Evolutionary conservation across 1,140 invertebrate species (phyloP), one percentile per base, ranked within the genome.

Genomic region (Steinernema feltiae): DNA sequence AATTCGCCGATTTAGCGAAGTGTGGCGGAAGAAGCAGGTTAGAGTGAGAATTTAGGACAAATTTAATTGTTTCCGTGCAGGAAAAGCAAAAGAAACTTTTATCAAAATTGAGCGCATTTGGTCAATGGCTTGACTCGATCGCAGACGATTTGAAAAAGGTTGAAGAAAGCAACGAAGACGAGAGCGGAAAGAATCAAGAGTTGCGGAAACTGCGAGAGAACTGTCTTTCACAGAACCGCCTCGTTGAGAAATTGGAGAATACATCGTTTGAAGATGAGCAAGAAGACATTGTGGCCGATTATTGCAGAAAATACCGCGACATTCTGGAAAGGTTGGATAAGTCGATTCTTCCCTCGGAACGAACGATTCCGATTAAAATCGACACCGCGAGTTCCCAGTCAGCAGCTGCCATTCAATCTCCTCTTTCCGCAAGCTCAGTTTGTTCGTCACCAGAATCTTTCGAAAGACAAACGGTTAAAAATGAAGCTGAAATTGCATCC

Each of bases 391-490:
- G 12, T 3, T 63, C 53, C 53, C 24, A 3, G 7, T 15, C 24
- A 27, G 53, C 53, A 3, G 7, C 53, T 3, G 24, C 2, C 53
- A 21, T 3, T 3, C 15, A 7, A 15, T 63, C 53, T 3, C 12
- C 24, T 3, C 53, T 27, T 12, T 27, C 15, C 7, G 24, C 15
- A 27, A 21, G 53, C 7, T 63, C 15, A 27, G 15, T 21, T 27
- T 27, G 12, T 15, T 63, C 53, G 53, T 12, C 2, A 21, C 15
- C 53, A 63, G 15, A 15, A n/a, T 27, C 15, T 78, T 2, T 12
- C 32, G 1, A 78, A 78, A 71, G 72, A 74, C n/a, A 73, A 74
- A 35, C 63, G 76, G 46, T 70, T 74, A 24, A 78, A 78, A 46
- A 72, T 78, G 32, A n/a, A n/a, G n/a, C n/a, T n/a, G n/a, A n/a